phyloP scores from a whole-genome alignment of 2,113 vertebrate genomes.

The Ammodytes dubius region DNA sequence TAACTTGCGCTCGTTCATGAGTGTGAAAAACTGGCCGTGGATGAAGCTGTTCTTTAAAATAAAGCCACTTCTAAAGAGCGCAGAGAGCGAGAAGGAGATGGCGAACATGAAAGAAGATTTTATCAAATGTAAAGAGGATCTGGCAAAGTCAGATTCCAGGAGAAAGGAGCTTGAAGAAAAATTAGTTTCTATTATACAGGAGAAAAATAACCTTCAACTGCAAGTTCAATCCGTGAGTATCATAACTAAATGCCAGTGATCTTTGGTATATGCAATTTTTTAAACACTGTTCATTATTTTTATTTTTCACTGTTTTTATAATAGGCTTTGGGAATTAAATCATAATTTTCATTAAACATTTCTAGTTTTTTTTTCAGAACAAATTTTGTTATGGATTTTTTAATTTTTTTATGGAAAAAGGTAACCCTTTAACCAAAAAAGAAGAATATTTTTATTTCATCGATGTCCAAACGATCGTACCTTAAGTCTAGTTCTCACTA shows the following conservation, averaged over 20 bases:
- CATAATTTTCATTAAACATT: too few species aligned
- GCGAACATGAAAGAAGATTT: slow-evolving; percentile 79
- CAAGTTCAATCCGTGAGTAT: slow-evolving; percentile 79
- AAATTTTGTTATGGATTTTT: too few species aligned
- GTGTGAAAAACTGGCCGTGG: slow-evolving; percentile 83
- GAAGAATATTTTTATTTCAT: too few species aligned
- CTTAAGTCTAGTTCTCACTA: neutral
- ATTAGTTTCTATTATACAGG: slow-evolving; percentile 89
- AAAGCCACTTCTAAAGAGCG: slow-evolving; percentile 84
- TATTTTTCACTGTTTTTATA: too few species aligned
- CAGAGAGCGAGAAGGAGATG: slow-evolving; percentile 80
- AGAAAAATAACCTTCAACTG: slow-evolving; percentile 82
- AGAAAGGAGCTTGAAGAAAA: slow-evolving; percentile 90
- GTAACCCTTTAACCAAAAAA: too few species aligned
- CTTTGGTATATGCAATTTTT: neutral
- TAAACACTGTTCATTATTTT: too few species aligned
- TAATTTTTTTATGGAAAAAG: too few species aligned
- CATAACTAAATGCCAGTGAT: neutral
- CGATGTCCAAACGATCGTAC: neutral
- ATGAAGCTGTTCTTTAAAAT: slow-evolving; percentile 84
- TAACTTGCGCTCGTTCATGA: slow-evolving; percentile 85
- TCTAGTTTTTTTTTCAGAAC: too few species aligned
- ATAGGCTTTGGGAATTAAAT: too few species aligned
- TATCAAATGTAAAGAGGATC: slow-evolving; percentile 73
- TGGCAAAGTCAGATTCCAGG: slow-evolving; percentile 83